Base-by-base conservation (phyloP, 2,888 invertebrate species). In the Eumerus sabulonum region DNA sequence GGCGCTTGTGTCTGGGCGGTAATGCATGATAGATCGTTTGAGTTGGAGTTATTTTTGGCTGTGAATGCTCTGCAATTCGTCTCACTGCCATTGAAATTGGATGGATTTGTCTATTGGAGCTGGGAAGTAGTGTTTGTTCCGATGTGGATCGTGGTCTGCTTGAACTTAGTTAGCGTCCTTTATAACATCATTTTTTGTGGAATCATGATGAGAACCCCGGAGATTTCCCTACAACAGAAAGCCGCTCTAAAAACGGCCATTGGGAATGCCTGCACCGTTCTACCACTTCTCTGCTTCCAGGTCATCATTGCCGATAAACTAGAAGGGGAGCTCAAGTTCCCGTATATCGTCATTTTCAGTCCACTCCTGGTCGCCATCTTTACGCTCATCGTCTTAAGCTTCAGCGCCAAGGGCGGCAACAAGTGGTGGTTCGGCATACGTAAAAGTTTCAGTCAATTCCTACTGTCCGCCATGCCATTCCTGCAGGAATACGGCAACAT, bases 381-480 rank as follows among this genome's bases (percentile, higher is more conserved):
- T 50, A 96, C 98, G 0, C 92, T 99, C 63, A 96, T 98, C 85
- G 91, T 97, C 70, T 94, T 98, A 92, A 96, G 98, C 9, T 98
- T 98, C 89, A 97, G 96, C 87, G 96, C 98, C 70, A 97, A 97
- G 90, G 96, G 98, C 67, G 97, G 98, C 82, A 99, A 98, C 88
- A 95, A 95, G 91, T 98, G 98, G 98, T 98, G 98, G 99, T 99
- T 99, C 89, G 99, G 98, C 60, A 96, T 99, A 84, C 92, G 98
- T 56, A 98, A 98, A 91, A 98, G 98, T 87, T 98, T 99, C 88
- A 98, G 98, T 87, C 96, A 96, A 85, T 98, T 98, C 89, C 91
- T 99, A n/a, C 90, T 99, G 36, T 96, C 96, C 62, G 93, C 95
- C 12, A 98, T 98, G 90, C 99, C 99, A 0, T 91, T 98, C 81